Base-by-base conservation (phyloP, 2,797 vertebrate genomes). In the Myotis daubentonii region DNA sequence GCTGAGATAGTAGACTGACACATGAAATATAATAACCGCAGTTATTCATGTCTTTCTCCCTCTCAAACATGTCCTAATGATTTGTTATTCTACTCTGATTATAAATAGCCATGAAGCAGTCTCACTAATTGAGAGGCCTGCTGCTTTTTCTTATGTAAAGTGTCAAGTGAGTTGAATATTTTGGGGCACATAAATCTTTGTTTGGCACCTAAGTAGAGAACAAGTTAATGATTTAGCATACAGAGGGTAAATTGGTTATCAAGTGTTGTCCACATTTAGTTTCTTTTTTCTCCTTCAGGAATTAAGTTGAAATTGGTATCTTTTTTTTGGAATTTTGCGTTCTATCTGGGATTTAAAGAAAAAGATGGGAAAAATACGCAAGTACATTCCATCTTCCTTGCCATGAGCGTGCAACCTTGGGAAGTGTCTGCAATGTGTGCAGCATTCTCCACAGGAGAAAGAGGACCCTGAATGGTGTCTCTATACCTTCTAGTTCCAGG, bases 41-140 rank as follows among this genome's bases (percentile, higher is more conserved):
- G 75, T 93, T 96, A 94, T 89, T 96, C 10, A 17, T 94, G 30
- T 65, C 75, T 97, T 90, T 0, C 0, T 19, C 53, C 47, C 25
- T 85, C 53, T 95, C 49, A 78, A 60, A 88, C 89, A 62, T 83
- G 84, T 79, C 91, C 71, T 82, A 55, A 90, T 95, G 89, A 47
- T 53, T 93, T 97, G 81, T 89, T 98, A 75, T 95, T 96, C 95
- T 89, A 44, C 47, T 51, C 53, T 19, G 1, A 94, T 95, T 95
- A 92, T 94, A 95, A 97, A 95, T 65, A 97, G 84, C 85, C 94
- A 49, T 5, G 53, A 93, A 93, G 71, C 79, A 94, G 82, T 87
- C 88, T 94, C 72, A 93, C 41, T 20, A 92, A 93, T 84, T 47
- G 95, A 96, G 89, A 93, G 72, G 44, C 4, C 68, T 97, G 95